Conservation (phyloP, 2,797 vertebrate species). For the Cyclopterus lumpus region DNA sequence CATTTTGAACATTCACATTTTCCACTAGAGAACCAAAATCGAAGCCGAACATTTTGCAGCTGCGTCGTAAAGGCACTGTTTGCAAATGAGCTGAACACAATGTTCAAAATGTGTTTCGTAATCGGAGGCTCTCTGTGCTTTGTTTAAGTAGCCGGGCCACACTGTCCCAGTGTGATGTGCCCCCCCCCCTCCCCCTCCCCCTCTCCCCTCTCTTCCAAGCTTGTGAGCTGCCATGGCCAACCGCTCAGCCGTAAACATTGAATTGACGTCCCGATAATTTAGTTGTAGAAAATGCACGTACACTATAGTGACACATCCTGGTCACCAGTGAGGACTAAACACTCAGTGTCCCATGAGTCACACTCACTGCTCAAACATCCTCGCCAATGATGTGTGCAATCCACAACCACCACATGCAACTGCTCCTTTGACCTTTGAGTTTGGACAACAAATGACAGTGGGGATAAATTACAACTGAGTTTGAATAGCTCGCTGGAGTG, state of each 20-base stretch:
- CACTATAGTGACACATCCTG: not conserved
- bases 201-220: not conserved
- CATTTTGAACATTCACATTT: slow-evolving; percentile 60
- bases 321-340: slow-evolving; percentile 3
- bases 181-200: not conserved
- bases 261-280: not conserved
- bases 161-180: not conserved
- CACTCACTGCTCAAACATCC: slow-evolving; percentile 3
- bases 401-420: not conserved
- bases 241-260: not conserved
- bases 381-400: not conserved
- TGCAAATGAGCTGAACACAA: slow-evolving; percentile 46
- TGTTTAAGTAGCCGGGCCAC: not conserved
- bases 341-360: slow-evolving; percentile 6
- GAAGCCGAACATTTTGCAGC: slow-evolving; percentile 25
- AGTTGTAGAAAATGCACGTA: slow-evolving; percentile 1
- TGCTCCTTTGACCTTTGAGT: slow-evolving; percentile 28
- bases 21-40: slow-evolving; percentile 65
- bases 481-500: not conserved
- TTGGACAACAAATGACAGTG: slow-evolving; percentile 1
- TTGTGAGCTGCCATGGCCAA: not conserved
- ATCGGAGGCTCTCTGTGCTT: not conserved
- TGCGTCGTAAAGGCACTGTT: slow-evolving; percentile 45
- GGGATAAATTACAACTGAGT: slow-evolving; percentile 10
- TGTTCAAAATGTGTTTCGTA: not conserved